A percentile compares a stretch with the other conserved stretches of the same genome.
phyloP scores from a whole-genome alignment of 2,888 invertebrate species.

The Micoletzkya japonica region DNA sequence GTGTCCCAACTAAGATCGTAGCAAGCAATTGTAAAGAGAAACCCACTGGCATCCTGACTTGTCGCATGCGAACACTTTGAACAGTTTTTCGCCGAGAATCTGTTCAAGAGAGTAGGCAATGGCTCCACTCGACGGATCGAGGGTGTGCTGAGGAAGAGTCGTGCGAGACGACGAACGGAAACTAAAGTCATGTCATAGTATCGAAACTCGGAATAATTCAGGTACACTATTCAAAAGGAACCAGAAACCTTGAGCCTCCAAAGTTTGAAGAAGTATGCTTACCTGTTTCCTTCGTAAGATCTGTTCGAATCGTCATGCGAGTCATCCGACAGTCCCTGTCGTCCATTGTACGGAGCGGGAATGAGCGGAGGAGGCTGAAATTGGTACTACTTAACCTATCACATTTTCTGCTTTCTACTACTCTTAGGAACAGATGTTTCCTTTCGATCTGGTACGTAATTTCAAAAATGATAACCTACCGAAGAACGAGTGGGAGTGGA shows the following conservation, averaged over 20 bases:
- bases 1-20: neutral
- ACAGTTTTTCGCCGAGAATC: constrained; percentile 34
- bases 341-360: too few relatives aligned
- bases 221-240: neutral
- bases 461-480: neutral
- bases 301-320: constrained; percentile 20
- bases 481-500: constrained; percentile 23
- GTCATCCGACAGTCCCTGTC: constrained; percentile 7
- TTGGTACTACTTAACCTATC: neutral
- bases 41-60: constrained; percentile 42
- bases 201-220: neutral
- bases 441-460: too few relatives aligned
- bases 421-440: neutral
- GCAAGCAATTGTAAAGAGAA: neutral
- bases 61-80: constrained; percentile 38
- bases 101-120: constrained; percentile 28
- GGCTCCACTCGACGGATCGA: constrained; percentile 9
- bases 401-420: neutral
- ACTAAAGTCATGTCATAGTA: neutral
- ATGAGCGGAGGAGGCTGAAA: too few relatives aligned
- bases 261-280: neutral
- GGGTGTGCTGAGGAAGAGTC: constrained; percentile 2
- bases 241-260: neutral
- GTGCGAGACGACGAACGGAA: neutral
- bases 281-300: constrained; percentile 16